Base-by-base conservation (phyloP, 2,888 invertebrate species). In the Mactromeris polynyma region DNA sequence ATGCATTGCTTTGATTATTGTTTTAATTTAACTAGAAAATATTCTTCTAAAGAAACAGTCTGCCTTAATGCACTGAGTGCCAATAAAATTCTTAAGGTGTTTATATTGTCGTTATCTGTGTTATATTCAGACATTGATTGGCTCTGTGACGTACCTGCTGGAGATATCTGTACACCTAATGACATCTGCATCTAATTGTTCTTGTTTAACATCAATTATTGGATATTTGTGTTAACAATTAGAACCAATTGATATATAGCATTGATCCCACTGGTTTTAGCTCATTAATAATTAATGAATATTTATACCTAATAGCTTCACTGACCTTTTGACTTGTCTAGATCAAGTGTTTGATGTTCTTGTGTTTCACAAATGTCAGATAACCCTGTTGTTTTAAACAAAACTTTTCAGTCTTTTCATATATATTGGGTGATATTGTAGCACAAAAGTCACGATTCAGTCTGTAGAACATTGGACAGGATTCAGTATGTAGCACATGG, bases 171-270 rank as follows among this genome's bases (percentile, higher is more conserved):
- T 64, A 64, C 26, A 64, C 58, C 26, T 26, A 9, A 9, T 73
- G 73, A 73, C 84, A 84, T 54, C 26, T 84, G 84, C 19, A 42
- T 46, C 54, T 78, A 78, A 84, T 84, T 78, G 78, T 46, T 84
- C 54, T 36, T 77, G 84, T 84, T 84, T 77, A 84, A 51, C 78
- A 42, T 77, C 58, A 40, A 77, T 51, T 84, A 84, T 84, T 54
- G 54, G 78, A 58, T 84, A 84, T 84, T 84, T 84, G 42, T 84
- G 54, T 21, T 21, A 84, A 77, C 78, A 84, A 84, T 84, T 84
- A 84, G 54, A 78, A 51, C 21, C 84, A 84, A 84, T 78, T 84
- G 83, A 84, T 84, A 51, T 19, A 79, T 73, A 54, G 46, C 78
- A 84, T 84, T 84, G 84, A 84, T 84, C 78, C 38, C n/a, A 31